Percentiles rank a stretch among this genome's conserved stretches.
Evolutionary conservation across 1,140 invertebrate genomes (phyloP).

Genomic region (Trachymyrmex cornetzi): DNA sequence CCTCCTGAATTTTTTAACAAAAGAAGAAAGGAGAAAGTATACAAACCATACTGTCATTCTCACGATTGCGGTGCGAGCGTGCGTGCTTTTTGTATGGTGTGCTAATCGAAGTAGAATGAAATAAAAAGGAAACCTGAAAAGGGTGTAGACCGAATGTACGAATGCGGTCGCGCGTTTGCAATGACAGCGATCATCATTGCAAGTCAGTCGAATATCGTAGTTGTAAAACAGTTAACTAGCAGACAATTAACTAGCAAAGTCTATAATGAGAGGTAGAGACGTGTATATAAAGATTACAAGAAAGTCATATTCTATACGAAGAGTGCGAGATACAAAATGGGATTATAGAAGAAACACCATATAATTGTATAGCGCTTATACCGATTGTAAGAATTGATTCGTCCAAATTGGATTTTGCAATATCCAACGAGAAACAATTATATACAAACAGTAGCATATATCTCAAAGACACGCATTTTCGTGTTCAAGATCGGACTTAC

Average conservation of each 20-base stretch:
- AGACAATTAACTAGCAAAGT: constrained; percentile 69
- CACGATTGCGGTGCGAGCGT: constrained; percentile 51
- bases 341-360: constrained; percentile 63
- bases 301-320: constrained; percentile 81
- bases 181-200: constrained; percentile 51
- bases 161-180: constrained; percentile 28
- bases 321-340: constrained; percentile 66
- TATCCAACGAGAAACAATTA: constrained; percentile 14
- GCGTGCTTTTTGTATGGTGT: constrained; percentile 42
- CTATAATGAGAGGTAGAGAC: constrained; percentile 72
- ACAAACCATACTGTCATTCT: constrained; percentile 55
- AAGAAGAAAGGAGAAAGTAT: constrained; percentile 40
- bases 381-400: constrained; percentile 51
- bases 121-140: constrained; percentile 16
- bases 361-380: constrained; percentile 74
- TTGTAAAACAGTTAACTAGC: constrained; percentile 66
- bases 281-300: constrained; percentile 77
- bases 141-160: neutral
- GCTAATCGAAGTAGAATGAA: constrained; percentile 36
- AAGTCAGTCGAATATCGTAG: constrained; percentile 63
- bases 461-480: constrained; percentile 6
- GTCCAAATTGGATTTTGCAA: constrained; percentile 44
- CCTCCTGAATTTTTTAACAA: constrained; percentile 39
- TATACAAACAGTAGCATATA: neutral
- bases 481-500: constrained; percentile 5